Evolutionary conservation across 2,888 invertebrate species (phyloP).

Genomic region (Yponomeuta cagnagella): DNA sequence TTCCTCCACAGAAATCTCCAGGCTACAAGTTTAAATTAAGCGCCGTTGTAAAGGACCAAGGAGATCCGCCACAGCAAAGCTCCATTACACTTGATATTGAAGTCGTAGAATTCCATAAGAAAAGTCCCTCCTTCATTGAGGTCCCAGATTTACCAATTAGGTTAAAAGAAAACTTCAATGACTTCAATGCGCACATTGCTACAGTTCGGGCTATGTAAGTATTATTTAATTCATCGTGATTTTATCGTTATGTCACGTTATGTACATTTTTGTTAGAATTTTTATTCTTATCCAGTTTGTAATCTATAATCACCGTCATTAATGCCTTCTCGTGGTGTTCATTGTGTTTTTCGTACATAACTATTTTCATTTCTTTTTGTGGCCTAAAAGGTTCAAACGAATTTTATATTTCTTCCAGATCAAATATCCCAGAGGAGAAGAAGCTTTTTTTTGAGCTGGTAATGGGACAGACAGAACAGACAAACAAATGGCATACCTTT

Average conservation of each 20-base stretch:
- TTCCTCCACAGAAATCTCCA: constrained; percentile 71
- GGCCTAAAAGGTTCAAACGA: too few relatives aligned
- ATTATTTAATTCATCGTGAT: constrained; percentile 16
- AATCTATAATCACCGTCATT: too few relatives aligned
- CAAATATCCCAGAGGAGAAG: constrained; percentile 84
- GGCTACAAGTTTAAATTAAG: constrained; percentile 81
- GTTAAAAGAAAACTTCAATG: constrained; percentile 83
- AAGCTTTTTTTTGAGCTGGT: constrained; percentile 87
- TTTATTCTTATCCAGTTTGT: too few relatives aligned
- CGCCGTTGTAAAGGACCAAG: constrained; percentile 87
- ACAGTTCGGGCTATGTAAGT: constrained; percentile 83
- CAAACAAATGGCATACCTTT: constrained; percentile 88
- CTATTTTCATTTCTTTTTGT: too few relatives aligned
- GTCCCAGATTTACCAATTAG: constrained; percentile 77
- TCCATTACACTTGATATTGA: constrained; percentile 87
- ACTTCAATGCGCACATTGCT: constrained; percentile 82
- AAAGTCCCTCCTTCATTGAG: constrained; percentile 84
- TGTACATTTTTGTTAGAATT: too few relatives aligned
- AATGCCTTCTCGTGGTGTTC: too few relatives aligned
- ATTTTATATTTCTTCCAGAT: constrained; percentile 52
- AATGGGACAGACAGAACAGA: constrained; percentile 89
- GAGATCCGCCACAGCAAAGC: constrained; percentile 78
- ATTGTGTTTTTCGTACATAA: too few relatives aligned
- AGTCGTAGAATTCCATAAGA: constrained; percentile 91
- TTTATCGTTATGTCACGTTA: too few relatives aligned